These are phyloP conservation scores for Rattus rattus DNA, from an alignment of 2,113 vertebrate genomes.

Conservation along the genomic window DNA sequence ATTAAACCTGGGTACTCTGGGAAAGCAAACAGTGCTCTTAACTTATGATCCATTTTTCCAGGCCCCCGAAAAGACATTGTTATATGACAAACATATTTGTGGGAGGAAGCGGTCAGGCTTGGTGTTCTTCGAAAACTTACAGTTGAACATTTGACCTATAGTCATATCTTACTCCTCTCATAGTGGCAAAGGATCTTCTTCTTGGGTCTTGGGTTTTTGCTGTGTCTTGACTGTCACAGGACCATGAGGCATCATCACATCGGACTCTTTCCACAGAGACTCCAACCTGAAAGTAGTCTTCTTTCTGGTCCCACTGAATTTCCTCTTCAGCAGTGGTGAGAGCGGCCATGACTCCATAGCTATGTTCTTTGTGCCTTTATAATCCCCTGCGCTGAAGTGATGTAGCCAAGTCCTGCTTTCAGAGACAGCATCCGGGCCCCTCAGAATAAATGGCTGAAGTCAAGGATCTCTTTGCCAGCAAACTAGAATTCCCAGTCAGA, in stretches of 20 bases:
- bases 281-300: neutral
- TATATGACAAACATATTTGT: neutral
- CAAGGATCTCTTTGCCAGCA: neutral
- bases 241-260: no score
- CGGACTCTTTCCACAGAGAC: neutral
- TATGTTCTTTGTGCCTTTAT: neutral
- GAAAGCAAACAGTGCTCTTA: neutral
- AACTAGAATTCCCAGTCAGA: no score
- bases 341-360: fast-evolving
- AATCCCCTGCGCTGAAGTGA: neutral
- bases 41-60: neutral
- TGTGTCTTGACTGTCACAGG: no score
- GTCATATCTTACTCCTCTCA: neutral
- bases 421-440: no score
- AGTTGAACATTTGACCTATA: neutral
- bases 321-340: neutral
- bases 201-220: no score
- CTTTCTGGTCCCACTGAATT: neutral
- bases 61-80: neutral
- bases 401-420: fast-evolving
- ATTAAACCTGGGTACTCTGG: neutral
- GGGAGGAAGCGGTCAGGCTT: neutral
- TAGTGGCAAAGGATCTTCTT: neutral
- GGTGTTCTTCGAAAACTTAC: neutral
- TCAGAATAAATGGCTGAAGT: neutral